Evolutionary conservation across 2,113 vertebrate genomes (phyloP).

Genomic region (Ptilorrhoa leucosticta): DNA sequence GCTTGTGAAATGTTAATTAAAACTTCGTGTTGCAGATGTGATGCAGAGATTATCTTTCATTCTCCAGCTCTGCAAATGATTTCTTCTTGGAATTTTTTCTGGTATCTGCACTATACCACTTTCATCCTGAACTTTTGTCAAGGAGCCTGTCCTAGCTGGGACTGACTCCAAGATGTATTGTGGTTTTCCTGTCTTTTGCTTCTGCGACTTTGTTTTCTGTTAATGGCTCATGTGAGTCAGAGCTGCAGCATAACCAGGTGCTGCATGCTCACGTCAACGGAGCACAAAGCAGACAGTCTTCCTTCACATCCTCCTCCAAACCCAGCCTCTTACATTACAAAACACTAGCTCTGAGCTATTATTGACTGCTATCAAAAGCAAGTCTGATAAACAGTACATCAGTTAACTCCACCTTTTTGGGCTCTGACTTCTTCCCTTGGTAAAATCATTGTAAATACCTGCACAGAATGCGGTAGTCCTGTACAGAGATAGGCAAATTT

Average conservation of each 20-base stretch:
- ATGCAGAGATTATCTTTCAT: neutral
- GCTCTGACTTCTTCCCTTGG: neutral
- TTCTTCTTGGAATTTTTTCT: conserved; percentile 11
- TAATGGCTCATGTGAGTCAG: neutral
- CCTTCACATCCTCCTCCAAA: neutral
- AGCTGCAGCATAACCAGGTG: neutral
- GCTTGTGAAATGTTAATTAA: conserved; percentile 58
- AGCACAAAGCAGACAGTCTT: neutral
- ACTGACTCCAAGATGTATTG: neutral
- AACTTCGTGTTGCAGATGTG: conserved; percentile 35
- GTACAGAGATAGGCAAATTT: neutral
- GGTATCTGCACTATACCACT: neutral
- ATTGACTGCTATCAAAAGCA: neutral
- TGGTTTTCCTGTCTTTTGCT: neutral
- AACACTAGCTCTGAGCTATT: neutral
- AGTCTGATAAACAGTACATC: neutral
- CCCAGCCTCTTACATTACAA: neutral
- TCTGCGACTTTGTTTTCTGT: conserved; percentile 2
- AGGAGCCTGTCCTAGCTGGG: neutral
- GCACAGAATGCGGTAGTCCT: neutral
- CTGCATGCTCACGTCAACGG: neutral
- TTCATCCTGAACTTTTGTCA: neutral
- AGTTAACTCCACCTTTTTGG: neutral
- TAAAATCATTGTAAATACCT: neutral
- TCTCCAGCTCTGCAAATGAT: neutral